phyloP scores from a whole-genome alignment of 2,888 invertebrate genomes.

The Oxytorus armatus region DNA sequence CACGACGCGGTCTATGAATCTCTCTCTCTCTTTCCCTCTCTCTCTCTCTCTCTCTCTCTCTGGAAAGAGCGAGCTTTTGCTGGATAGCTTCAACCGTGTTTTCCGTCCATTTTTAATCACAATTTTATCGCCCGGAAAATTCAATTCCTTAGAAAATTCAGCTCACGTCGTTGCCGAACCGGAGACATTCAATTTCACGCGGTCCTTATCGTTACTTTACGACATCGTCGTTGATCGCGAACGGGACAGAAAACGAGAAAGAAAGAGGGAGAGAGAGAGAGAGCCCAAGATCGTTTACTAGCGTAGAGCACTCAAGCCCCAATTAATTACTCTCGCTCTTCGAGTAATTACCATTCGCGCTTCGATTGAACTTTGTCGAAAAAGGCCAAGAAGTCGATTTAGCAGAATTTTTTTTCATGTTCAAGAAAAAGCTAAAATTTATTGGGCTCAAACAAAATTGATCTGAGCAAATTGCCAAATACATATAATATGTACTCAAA shows the following conservation, averaged over 20 bases:
- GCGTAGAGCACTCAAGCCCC: constrained; percentile 62
- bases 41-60: neutral
- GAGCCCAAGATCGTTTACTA: constrained; percentile 47
- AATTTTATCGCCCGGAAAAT: constrained; percentile 71
- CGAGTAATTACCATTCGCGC: constrained; percentile 64
- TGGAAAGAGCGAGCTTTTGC: constrained; percentile 2
- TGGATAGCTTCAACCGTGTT: constrained; percentile 44
- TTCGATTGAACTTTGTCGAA: constrained; percentile 49
- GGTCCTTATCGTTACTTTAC: constrained; percentile 70
- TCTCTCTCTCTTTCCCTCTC: neutral
- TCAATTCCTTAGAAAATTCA: constrained; percentile 69
- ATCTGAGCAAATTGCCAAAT: neutral
- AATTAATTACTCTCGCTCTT: constrained; percentile 68
- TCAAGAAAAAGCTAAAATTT: neutral
- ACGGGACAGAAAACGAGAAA: constrained; percentile 34
- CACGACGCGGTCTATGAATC: constrained; percentile 35
- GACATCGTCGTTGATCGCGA: constrained; percentile 68
- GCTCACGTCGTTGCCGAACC: constrained; percentile 65
- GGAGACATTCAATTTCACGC: constrained; percentile 69
- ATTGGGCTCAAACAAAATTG: neutral
- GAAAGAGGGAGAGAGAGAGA: constrained; percentile 17
- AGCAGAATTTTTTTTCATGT: neutral
- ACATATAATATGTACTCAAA: neutral
- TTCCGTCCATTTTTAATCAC: constrained; percentile 68
- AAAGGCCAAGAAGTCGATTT: constrained; percentile 29